These are phyloP conservation scores for Pseudorhiza aurosa DNA, from an alignment of 30 jellyfish, hydroid and myxozoan species.

Conservation along the genomic window DNA sequence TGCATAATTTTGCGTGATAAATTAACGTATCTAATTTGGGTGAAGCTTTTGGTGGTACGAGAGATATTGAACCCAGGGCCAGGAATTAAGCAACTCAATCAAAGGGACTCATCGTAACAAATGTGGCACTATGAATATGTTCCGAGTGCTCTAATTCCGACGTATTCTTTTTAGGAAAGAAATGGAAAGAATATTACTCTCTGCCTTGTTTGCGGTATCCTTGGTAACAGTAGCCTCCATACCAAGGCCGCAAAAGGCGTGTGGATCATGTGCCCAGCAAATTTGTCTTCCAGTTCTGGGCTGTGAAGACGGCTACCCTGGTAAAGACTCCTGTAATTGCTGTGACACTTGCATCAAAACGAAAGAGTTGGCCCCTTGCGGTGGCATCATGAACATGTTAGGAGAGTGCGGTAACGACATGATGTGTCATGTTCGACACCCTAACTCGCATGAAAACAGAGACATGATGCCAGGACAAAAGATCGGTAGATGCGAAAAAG, in stretches of 20 bases:
- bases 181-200: neutral
- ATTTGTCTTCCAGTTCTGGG: conserved; percentile 26
- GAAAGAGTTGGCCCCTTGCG: conserved; percentile 33
- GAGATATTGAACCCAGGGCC: too few relatives aligned
- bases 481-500: conserved; percentile 82
- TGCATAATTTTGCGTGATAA: too few relatives aligned
- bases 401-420: conserved; percentile 72
- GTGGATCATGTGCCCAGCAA: neutral
- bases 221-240: neutral
- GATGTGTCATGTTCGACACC: conserved; percentile 61
- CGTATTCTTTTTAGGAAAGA: neutral
- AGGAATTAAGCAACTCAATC: too few relatives aligned
- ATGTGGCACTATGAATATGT: too few relatives aligned
- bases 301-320: conserved; percentile 53
- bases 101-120: too few relatives aligned
- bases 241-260: neutral
- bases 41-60: too few relatives aligned
- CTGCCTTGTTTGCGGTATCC: neutral
- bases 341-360: conserved; percentile 56
- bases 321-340: conserved; percentile 62
- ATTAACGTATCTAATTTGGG: too few relatives aligned
- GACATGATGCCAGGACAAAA: conserved; percentile 8
- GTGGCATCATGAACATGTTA: conserved; percentile 27
- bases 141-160: too few relatives aligned
- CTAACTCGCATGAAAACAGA: conserved; percentile 36